Conservation (phyloP, 2,797 vertebrate genomes). For the Nannoperca obscura region DNA sequence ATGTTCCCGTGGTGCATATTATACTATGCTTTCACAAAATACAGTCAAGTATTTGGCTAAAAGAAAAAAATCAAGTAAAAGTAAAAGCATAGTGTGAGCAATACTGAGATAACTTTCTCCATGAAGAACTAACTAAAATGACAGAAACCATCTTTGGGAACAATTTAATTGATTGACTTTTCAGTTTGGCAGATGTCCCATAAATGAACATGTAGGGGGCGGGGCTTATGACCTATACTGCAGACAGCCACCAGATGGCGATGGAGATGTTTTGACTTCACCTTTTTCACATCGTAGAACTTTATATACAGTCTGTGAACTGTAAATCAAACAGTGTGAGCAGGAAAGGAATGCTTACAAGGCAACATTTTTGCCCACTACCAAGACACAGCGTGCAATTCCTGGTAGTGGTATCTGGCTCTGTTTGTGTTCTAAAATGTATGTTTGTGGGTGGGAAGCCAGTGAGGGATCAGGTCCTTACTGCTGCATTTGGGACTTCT, state of each 20-base stretch:
- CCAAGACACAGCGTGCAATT: background rate
- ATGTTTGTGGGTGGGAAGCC: background rate
- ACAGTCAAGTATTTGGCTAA: background rate
- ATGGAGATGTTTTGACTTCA: too few species aligned
- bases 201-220: too few species aligned
- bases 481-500: background rate
- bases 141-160: too few species aligned
- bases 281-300: too few species aligned
- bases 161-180: too few species aligned
- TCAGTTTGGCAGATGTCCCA: too few species aligned
- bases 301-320: too few species aligned
- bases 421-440: background rate
- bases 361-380: background rate
- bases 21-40: background rate
- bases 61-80: too few species aligned
- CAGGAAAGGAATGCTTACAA: background rate
- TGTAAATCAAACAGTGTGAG: background rate
- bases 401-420: background rate
- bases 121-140: background rate
- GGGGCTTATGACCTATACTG: too few species aligned
- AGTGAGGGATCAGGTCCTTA: conserved; percentile 3
- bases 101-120: background rate
- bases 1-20: background rate
- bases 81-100: too few species aligned
- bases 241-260: too few species aligned